phyloP scores from a whole-genome alignment of 1,140 invertebrate genomes.

The Panagrolaimus sp. region DNA sequence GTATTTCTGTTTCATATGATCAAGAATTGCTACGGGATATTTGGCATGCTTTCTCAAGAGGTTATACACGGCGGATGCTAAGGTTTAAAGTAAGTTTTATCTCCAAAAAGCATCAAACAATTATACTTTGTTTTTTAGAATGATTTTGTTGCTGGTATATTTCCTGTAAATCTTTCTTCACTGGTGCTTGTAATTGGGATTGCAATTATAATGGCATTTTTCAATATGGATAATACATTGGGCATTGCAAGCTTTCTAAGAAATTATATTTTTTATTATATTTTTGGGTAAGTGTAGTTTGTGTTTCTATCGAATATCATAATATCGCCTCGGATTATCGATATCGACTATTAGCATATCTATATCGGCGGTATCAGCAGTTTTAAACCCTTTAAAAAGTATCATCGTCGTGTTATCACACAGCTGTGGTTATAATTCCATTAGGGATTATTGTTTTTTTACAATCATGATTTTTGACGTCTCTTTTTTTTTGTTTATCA shows the following conservation, averaged over 20 bases:
- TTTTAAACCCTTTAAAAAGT: too few relatives aligned
- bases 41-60: slow-evolving; percentile 76
- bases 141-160: slow-evolving; percentile 85
- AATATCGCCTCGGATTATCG: too few relatives aligned
- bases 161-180: slow-evolving; percentile 82
- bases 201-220: slow-evolving; percentile 75
- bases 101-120: background rate
- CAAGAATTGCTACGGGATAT: slow-evolving; percentile 71
- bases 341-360: too few relatives aligned
- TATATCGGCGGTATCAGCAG: too few relatives aligned
- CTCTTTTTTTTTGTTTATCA: too few relatives aligned
- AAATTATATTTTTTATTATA: slow-evolving; percentile 51
- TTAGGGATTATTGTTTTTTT: too few relatives aligned
- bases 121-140: slow-evolving; percentile 70
- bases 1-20: slow-evolving; percentile 92
- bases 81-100: slow-evolving; percentile 71
- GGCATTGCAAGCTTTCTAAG: slow-evolving; percentile 60
- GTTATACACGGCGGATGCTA: slow-evolving; percentile 84
- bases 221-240: slow-evolving; percentile 67
- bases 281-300: slow-evolving; percentile 51
- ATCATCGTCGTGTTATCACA: too few relatives aligned
- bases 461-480: too few relatives aligned
- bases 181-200: slow-evolving; percentile 74
- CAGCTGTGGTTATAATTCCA: too few relatives aligned
- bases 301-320: slow-evolving; percentile 12